These are phyloP conservation scores for Cheilosia urbana DNA, from an alignment of 2,888 invertebrate species.

Conservation along the genomic window DNA sequence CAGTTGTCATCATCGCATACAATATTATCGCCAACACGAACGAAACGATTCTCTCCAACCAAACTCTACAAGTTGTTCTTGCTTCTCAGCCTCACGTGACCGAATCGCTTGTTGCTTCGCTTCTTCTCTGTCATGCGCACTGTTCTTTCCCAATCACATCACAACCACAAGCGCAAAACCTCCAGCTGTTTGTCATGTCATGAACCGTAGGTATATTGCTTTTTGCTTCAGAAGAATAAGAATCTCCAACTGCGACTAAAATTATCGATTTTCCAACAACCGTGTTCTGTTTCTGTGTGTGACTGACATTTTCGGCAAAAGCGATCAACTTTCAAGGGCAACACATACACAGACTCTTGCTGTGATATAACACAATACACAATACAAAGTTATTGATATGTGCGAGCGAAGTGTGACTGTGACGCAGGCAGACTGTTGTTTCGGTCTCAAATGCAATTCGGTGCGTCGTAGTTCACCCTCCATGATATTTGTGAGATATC, in stretches of 20 bases:
- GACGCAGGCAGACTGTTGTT: neutral
- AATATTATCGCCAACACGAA: neutral
- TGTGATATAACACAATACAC: neutral
- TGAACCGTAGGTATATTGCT: neutral
- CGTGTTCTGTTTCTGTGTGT: too few relatives aligned
- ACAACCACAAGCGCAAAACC: neutral
- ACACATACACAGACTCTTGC: neutral
- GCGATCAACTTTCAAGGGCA: slow-evolving; percentile 6
- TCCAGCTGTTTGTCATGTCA: slow-evolving; percentile 44
- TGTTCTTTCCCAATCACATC: neutral
- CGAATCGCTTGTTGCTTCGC: slow-evolving; percentile 6
- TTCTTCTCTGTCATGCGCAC: slow-evolving; percentile 39
- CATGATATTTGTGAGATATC: slow-evolving; percentile 41
- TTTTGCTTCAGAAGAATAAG: too few relatives aligned
- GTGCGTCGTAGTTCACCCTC: neutral
- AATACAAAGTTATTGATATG: neutral
- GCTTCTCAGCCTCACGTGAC: too few relatives aligned
- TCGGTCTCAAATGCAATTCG: neutral
- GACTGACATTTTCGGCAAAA: slow-evolving; percentile 19
- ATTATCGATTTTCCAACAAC: slow-evolving; percentile 3
- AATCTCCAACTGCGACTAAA: neutral
- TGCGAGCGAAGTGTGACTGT: neutral
- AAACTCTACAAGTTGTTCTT: slow-evolving; percentile 50
- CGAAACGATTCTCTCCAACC: slow-evolving; percentile 29
- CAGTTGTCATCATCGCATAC: neutral